These are phyloP conservation scores for Melanerpes aurifrons DNA, from an alignment of 2,113 vertebrate species.

Conservation along the genomic window DNA sequence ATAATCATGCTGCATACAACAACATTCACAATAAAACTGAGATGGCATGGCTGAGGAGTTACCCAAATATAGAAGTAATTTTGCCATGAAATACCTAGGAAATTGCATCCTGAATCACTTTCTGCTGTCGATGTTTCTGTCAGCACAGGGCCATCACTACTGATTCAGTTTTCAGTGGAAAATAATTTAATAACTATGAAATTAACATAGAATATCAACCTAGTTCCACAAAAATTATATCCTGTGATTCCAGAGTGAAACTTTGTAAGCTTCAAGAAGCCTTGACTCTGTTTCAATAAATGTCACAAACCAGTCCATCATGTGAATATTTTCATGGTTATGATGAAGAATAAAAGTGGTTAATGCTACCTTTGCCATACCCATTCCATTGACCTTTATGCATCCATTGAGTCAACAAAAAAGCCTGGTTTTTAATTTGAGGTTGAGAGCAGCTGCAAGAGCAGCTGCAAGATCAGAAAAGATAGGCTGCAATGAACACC, in stretches of 20 bases:
- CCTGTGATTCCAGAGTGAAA: background rate
- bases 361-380: background rate
- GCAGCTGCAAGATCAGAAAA: background rate
- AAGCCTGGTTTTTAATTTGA: background rate
- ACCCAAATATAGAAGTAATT: conserved; percentile 37
- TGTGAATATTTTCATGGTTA: background rate
- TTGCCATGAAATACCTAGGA: conserved; percentile 10
- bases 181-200: conserved; percentile 4
- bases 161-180: conserved; percentile 24
- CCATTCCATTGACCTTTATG: background rate
- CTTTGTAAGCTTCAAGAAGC: background rate
- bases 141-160: background rate
- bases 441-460: background rate
- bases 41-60: background rate
- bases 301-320: background rate
- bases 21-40: background rate
- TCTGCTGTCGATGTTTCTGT: background rate
- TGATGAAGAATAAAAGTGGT: background rate
- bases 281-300: background rate
- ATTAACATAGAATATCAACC: conserved; percentile 26
- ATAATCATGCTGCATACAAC: background rate
- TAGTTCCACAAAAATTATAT: background rate
- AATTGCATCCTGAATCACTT: conserved; percentile 6
- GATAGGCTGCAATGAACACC: background rate
- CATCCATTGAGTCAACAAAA: background rate